Base-by-base conservation (phyloP, 2,113 vertebrate genomes). In the Thunnus thynnus region DNA sequence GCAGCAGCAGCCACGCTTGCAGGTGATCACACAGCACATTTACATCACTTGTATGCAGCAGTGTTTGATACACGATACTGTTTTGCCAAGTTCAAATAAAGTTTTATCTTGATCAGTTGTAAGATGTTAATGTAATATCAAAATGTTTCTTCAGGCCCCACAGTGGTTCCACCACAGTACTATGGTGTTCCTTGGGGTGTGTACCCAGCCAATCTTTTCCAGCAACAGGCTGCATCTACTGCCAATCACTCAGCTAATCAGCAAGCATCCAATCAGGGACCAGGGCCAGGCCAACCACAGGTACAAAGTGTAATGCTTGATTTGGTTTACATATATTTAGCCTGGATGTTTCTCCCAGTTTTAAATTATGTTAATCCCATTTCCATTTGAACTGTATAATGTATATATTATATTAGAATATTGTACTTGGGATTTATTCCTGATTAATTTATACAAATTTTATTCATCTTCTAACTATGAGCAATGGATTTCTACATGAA, bases 101-200 rank as follows among this genome's bases (percentile, higher is more conserved):
- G 1, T 5, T 7, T 13, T 50, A 0, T 9, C 2, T 7, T 47
- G 1, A 32, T 48, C 5, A 8, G 6, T 5, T 54, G n/a, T 72
- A 8, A 46, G 12, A 61, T 16, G 4, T 32, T 16, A 52, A 14
- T 51, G 13, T 78, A 72, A 76, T 5, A 3, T 76, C 12, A 36
- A 57, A 25, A 3, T 77, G 13, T 68, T 82, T 48, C 17, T n/a
- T 36, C 86, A 99, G 98, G 98, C 75, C 98, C 98, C 46, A 94
- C 97, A 71, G 97, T 99, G 86, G 98, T 99, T 89, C 97, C 98
- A 0, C 98, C 97, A 82, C 98, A 99, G 92, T 99, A 99, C 96
- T 99, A 99, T 0, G 97, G 98, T 3, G 97, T 99, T 85, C 98
- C 98, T 0, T 99, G 98, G 98, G 97, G 98, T 3, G 97, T 99